Conservation (phyloP, 2,113 vertebrate genomes). For the Scortum barcoo region DNA sequence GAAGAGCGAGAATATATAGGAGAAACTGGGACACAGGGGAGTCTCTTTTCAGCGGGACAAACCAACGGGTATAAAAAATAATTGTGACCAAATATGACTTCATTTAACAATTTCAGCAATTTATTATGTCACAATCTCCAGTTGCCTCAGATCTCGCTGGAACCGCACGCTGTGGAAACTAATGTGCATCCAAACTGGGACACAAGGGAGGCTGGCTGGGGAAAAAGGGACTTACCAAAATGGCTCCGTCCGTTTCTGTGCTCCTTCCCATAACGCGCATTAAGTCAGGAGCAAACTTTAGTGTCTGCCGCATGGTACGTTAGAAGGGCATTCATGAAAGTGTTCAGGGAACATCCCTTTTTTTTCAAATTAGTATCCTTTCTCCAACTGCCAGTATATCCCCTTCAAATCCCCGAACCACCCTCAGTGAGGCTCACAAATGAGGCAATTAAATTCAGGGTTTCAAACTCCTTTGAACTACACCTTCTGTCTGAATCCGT, state of each 20-base stretch:
- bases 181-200: slow-evolving; percentile 2
- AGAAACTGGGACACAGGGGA: slow-evolving; percentile 35
- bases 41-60: slow-evolving; percentile 27
- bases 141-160: slow-evolving; percentile 2
- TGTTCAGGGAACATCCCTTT: slow-evolving; percentile 31
- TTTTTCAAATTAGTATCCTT: slow-evolving; percentile 58
- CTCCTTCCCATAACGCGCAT: slow-evolving; percentile 25
- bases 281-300: slow-evolving; percentile 49
- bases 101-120: slow-evolving; percentile 34
- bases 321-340: slow-evolving; percentile 29
- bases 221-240: slow-evolving; percentile 19
- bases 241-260: background rate
- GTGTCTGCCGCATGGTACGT: slow-evolving; percentile 30
- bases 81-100: slow-evolving; percentile 33
- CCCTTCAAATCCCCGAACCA: slow-evolving; percentile 56
- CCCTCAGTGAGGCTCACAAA: slow-evolving; percentile 66
- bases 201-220: too few relatives aligned
- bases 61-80: slow-evolving; percentile 14
- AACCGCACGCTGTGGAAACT: slow-evolving; percentile 20
- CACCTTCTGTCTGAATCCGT: slow-evolving; percentile 72
- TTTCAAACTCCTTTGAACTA: slow-evolving; percentile 69
- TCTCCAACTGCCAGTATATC: slow-evolving; percentile 48
- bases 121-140: slow-evolving; percentile 25
- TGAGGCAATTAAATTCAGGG: slow-evolving; percentile 74
- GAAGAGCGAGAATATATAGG: slow-evolving; percentile 30